A percentile compares a stretch with the other conserved stretches of the same genome.
Evolutionary conservation across 2,888 invertebrate species (phyloP).

Genomic region (Polydrusus cervinus): DNA sequence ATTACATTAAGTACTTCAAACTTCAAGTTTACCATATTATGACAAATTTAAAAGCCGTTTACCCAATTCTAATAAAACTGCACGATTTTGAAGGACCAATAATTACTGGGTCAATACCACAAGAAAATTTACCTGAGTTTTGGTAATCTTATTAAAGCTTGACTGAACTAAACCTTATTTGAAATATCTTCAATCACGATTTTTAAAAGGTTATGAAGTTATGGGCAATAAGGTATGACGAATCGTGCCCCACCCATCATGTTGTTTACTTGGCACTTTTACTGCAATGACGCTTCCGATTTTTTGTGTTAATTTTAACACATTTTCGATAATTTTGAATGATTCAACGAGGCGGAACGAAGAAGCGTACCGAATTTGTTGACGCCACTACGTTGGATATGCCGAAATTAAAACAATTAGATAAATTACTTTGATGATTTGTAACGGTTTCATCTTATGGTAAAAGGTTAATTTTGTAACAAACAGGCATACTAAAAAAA

Average conservation of each 20-base stretch:
- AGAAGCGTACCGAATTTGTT: constrained; percentile 14
- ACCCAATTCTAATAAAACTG: not conserved
- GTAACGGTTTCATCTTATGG: not conserved
- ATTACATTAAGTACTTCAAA: too few relatives aligned
- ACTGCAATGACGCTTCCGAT: constrained; percentile 2
- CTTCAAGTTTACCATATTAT: not conserved
- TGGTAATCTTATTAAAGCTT: constrained; percentile 8
- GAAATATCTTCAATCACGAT: constrained; percentile 4
- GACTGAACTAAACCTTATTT: constrained; percentile 2
- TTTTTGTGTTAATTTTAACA: constrained; percentile 33
- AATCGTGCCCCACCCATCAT: constrained; percentile 12
- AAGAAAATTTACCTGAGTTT: constrained; percentile 26
- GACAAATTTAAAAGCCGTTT: not conserved
- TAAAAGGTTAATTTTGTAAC: too few relatives aligned
- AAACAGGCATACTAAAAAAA: too few relatives aligned
- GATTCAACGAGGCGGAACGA: constrained; percentile 28
- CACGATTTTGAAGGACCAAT: not conserved
- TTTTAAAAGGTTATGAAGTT: constrained; percentile 16
- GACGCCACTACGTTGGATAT: constrained; percentile 21
- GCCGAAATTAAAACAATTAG: constrained; percentile 8
- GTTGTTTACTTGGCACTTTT: constrained; percentile 18
- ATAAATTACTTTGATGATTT: not conserved
- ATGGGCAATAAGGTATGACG: constrained; percentile 22
- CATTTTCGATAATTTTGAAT: constrained; percentile 24
- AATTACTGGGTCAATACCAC: constrained; percentile 3